Percentiles rank a stretch among this genome's conserved stretches.
Conservation (phyloP, 1,140 invertebrate species). For the Drosophila sturtevanti region DNA sequence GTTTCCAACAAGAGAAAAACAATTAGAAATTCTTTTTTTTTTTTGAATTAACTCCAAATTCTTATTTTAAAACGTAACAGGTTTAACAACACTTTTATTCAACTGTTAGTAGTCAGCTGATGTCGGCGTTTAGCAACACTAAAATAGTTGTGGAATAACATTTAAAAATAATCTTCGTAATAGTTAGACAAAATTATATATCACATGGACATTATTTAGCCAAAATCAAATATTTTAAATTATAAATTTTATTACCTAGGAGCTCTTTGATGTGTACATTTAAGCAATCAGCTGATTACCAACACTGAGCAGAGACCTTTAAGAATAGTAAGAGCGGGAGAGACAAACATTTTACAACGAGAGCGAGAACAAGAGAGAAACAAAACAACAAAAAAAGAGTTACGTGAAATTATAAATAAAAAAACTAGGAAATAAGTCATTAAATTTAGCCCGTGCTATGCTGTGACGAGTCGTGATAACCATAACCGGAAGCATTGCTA, state of each 20-base stretch:
- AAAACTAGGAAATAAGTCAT: slow-evolving; percentile 57
- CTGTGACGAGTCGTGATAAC: slow-evolving; percentile 30
- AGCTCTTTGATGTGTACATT: neutral
- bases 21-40: no score
- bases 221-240: neutral
- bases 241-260: neutral
- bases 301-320: slow-evolving; percentile 14
- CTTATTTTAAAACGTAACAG: no score
- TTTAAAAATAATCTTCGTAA: no score
- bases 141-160: no score
- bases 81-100: no score
- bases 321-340: neutral
- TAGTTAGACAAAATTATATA: no score
- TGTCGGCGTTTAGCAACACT: no score
- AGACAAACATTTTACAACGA: slow-evolving; percentile 31
- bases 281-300: neutral
- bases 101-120: no score
- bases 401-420: slow-evolving; percentile 77
- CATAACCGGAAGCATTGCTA: slow-evolving; percentile 25
- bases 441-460: slow-evolving; percentile 6
- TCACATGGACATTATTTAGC: no score
- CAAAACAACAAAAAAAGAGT: slow-evolving; percentile 61
- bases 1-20: no score
- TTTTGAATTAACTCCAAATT: no score
- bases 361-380: slow-evolving; percentile 19